Evolutionary conservation across 2,113 vertebrate species (phyloP).

Genomic region (Nannospalax galili): DNA sequence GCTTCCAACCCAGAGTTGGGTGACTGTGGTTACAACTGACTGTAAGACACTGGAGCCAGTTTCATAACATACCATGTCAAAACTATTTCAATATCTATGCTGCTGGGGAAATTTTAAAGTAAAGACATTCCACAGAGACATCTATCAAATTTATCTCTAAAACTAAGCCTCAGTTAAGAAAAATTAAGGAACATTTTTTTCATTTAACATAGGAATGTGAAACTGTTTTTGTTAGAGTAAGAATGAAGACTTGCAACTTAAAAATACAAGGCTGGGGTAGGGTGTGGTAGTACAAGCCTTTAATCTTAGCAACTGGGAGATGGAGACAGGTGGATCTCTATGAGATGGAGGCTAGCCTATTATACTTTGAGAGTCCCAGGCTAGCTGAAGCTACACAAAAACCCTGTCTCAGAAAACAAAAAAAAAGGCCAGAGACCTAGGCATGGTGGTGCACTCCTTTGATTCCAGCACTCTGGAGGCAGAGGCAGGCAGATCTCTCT

Average conservation of each 20-base stretch:
- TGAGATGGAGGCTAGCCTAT: too few relatives aligned
- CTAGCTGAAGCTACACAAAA: too few relatives aligned
- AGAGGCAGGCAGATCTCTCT: too few relatives aligned
- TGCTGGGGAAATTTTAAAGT: slow-evolving; percentile 45
- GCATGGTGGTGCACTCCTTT: too few relatives aligned
- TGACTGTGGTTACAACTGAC: neutral
- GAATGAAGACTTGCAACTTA: neutral
- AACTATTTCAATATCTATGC: neutral
- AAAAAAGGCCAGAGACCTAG: too few relatives aligned
- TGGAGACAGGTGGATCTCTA: too few relatives aligned
- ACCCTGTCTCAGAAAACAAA: too few relatives aligned
- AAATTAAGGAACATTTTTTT: fast-evolving
- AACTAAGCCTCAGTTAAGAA: neutral
- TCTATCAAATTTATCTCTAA: neutral
- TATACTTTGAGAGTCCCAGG: too few relatives aligned
- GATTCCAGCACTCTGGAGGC: too few relatives aligned
- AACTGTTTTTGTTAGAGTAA: neutral
- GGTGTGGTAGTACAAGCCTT: too few relatives aligned
- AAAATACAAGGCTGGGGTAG: neutral
- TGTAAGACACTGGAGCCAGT: neutral
- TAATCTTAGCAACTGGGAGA: too few relatives aligned
- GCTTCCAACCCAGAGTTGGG: neutral
- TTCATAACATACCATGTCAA: neutral
- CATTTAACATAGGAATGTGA: neutral
- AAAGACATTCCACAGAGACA: neutral